A percentile compares a stretch with the other conserved stretches of the same genome.
phyloP scores from a whole-genome alignment of 2,113 vertebrate genomes.

The Campylomormyrus numenius region DNA sequence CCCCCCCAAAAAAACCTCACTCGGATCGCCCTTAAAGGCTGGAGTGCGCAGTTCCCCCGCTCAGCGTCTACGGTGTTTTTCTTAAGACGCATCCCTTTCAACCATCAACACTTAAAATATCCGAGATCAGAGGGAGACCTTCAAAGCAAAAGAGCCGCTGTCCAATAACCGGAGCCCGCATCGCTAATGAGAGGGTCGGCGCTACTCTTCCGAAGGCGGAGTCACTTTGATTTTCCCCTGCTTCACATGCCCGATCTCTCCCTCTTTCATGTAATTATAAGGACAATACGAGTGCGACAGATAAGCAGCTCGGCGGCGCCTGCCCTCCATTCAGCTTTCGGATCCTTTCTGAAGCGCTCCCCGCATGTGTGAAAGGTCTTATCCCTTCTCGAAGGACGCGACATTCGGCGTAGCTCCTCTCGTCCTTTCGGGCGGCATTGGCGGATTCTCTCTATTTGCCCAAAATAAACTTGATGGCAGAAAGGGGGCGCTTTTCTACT shows the following conservation, averaged over 20 bases:
- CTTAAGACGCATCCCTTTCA: conserved; percentile 41
- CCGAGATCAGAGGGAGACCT: conserved; percentile 54
- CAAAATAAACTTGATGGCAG: conserved; percentile 12
- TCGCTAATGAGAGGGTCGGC: conserved; percentile 42
- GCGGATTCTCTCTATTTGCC: not conserved
- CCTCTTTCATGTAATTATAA: conserved; percentile 28
- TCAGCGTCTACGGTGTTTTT: conserved; percentile 15
- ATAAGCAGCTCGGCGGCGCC: not conserved
- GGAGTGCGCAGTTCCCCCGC: conserved; percentile 1
- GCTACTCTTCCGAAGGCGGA: conserved; percentile 43
- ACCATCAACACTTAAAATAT: conserved; percentile 61
- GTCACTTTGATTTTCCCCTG: conserved; percentile 16
- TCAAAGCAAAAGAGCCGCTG: conserved; percentile 57
- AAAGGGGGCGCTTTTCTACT: conserved; percentile 30
- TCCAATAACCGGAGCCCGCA: conserved; percentile 58
- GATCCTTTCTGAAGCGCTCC: conserved; percentile 22
- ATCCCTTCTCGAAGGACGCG: not conserved
- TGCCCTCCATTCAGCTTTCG: conserved; percentile 26
- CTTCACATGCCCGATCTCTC: not conserved
- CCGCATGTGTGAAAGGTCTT: not conserved
- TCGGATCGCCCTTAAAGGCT: not conserved
- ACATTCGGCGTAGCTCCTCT: not conserved
- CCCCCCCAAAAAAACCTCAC: conserved; percentile 9
- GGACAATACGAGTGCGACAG: conserved; percentile 22
- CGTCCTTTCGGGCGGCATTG: not conserved